A percentile compares a stretch with the other conserved stretches of the same genome.
These are phyloP conservation scores for Triplophysa dalaica DNA, from an alignment of 2,113 vertebrate genomes.

Conservation along the genomic window DNA sequence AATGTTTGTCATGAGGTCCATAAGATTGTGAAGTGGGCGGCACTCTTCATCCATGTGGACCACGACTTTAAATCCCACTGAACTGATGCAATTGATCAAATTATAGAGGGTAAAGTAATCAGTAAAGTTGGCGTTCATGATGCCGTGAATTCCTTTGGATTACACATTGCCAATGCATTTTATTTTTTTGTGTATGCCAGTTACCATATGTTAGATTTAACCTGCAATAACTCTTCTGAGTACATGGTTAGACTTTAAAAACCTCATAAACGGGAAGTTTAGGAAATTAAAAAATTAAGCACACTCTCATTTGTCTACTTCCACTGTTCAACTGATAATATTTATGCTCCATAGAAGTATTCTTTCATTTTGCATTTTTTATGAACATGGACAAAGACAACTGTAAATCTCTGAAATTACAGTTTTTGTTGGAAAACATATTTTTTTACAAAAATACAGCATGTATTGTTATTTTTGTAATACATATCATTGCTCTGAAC, in stretches of 20 bases:
- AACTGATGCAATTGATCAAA: conserved; percentile 65
- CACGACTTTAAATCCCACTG: conserved; percentile 55
- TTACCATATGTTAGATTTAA: conserved; percentile 45
- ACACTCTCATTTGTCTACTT: too few species aligned
- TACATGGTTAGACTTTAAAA: conserved; percentile 47
- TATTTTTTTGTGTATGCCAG: conserved; percentile 33
- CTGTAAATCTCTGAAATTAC: too few species aligned
- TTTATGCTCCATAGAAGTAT: too few species aligned
- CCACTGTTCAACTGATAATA: too few species aligned
- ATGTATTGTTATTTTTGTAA: too few species aligned
- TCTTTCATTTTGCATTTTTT: too few species aligned
- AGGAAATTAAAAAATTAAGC: background rate
- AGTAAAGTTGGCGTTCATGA: conserved; percentile 58
- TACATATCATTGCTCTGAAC: too few species aligned
- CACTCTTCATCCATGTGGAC: conserved; percentile 58
- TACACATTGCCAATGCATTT: conserved; percentile 46
- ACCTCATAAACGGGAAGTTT: background rate
- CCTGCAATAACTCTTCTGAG: background rate
- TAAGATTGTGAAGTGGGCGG: conserved; percentile 57
- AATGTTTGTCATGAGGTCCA: conserved; percentile 61
- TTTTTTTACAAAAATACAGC: too few species aligned
- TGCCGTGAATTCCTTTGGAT: conserved; percentile 62
- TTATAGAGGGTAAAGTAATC: conserved; percentile 64
- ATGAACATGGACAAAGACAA: too few species aligned
- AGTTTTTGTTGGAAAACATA: too few species aligned